A percentile compares a stretch with the other conserved stretches of the same genome.
Conservation (phyloP, 2,888 invertebrate genomes). For the Malacosoma neustria region DNA sequence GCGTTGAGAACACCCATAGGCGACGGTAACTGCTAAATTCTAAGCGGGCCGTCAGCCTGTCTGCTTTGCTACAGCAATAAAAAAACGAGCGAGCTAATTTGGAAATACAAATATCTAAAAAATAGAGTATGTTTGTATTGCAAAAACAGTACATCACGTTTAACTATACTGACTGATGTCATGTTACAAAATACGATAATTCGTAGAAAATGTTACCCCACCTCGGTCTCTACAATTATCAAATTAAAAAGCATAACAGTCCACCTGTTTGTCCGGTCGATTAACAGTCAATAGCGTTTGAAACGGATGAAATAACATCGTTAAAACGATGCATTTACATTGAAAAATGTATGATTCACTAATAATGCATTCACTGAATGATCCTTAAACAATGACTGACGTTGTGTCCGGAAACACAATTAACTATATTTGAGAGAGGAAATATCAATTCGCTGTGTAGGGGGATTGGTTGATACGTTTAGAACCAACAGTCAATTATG, state of each 20-base stretch:
- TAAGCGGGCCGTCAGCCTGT: too few relatives aligned
- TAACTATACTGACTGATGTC: too few relatives aligned
- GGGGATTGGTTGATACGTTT: constrained; percentile 44
- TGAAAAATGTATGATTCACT: constrained; percentile 6
- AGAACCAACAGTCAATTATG: constrained; percentile 45
- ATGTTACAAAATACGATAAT: too few relatives aligned
- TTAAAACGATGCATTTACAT: constrained; percentile 7
- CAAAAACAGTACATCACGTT: too few relatives aligned
- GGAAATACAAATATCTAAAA: too few relatives aligned
- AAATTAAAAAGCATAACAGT: background rate
- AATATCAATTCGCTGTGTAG: constrained; percentile 65
- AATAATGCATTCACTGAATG: constrained; percentile 34
- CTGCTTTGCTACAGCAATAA: too few relatives aligned
- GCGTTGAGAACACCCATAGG: too few relatives aligned
- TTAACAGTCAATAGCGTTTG: background rate
- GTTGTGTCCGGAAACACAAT: constrained; percentile 65
- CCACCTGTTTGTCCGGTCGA: background rate
- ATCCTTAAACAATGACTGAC: constrained; percentile 46
- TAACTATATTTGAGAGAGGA: constrained; percentile 69
- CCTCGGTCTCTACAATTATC: constrained; percentile 8
- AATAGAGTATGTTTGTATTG: too few relatives aligned
- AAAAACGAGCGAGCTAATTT: too few relatives aligned
- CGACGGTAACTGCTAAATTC: too few relatives aligned
- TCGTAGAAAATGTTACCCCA: too few relatives aligned
- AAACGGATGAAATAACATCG: background rate